phyloP scores from a whole-genome alignment of 2,797 vertebrate species.

The Lepus townsendii region DNA sequence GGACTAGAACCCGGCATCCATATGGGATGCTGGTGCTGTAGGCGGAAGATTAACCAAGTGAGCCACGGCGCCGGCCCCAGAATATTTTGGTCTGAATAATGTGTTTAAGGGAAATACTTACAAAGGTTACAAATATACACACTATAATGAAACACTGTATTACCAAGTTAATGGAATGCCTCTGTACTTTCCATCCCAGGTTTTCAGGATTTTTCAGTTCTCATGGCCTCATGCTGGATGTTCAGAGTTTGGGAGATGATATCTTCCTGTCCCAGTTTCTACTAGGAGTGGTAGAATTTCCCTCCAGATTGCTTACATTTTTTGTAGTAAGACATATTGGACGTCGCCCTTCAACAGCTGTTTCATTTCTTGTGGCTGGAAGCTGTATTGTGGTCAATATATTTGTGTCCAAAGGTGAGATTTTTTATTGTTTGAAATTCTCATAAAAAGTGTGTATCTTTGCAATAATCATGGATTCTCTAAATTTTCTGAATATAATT shows the following conservation, averaged over 20 bases:
- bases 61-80: no score
- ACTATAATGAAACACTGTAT: background rate
- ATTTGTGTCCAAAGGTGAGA: constrained; percentile 59
- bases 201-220: rapidly evolving
- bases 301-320: background rate
- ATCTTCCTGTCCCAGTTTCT: background rate
- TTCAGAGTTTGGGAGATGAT: constrained; percentile 1
- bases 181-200: background rate
- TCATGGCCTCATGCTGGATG: background rate
- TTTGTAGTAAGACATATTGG: background rate
- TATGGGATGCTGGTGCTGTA: no score
- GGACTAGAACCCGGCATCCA: no score
- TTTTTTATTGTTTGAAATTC: background rate
- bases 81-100: background rate
- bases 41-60: no score
- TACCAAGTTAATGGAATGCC: background rate
- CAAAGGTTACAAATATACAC: no score
- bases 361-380: background rate
- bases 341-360: background rate
- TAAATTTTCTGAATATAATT: background rate
- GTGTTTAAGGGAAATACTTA: background rate
- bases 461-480: background rate
- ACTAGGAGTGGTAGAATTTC: background rate
- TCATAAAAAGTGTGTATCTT: background rate
- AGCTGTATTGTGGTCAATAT: background rate